A percentile compares a stretch with the other conserved stretches of the same genome.
These are phyloP conservation scores for Tribolium castaneum DNA, from an alignment of 1,140 invertebrate genomes.

Conservation along the genomic window DNA sequence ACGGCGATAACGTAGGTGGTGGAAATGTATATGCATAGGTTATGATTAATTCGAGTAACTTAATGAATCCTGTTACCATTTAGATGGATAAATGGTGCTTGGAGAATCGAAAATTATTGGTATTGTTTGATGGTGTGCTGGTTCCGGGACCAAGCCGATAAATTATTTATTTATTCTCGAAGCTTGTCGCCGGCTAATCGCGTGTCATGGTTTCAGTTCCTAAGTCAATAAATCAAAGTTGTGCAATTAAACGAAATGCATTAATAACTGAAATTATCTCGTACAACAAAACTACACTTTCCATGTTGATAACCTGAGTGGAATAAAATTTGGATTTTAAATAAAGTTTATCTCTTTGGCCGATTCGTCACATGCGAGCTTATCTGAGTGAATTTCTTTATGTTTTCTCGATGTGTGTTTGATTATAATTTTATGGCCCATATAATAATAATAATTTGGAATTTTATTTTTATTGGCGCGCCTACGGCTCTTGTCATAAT, in stretches of 20 bases:
- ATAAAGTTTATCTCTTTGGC: too few species aligned
- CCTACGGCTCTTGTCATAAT: neutral
- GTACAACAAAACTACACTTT: constrained; percentile 9
- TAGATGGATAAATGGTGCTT: constrained; percentile 18
- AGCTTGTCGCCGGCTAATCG: constrained; percentile 18
- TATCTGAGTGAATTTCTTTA: constrained; percentile 1
- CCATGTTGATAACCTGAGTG: constrained; percentile 1
- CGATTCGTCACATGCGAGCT: too few species aligned
- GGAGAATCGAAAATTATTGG: constrained; percentile 14
- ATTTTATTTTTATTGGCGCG: neutral
- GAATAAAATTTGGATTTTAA: neutral
- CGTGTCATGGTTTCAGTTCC: constrained; percentile 29
- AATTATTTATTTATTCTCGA: constrained; percentile 18
- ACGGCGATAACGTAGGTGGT: constrained; percentile 49
- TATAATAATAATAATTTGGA: constrained; percentile 14
- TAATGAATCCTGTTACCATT: constrained; percentile 39
- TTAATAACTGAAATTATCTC: constrained; percentile 26
- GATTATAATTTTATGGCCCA: constrained; percentile 14
- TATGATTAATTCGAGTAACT: constrained; percentile 40
- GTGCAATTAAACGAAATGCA: constrained; percentile 27
- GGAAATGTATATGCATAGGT: constrained; percentile 39
- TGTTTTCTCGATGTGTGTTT: neutral
- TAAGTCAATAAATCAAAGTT: constrained; percentile 28
- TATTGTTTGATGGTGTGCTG: neutral
- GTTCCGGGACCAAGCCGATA: constrained; percentile 17